Evolutionary conservation across 2,888 invertebrate genomes (phyloP), one percentile per base, ranked within the genome.

Genomic region (Nezara viridula): DNA sequence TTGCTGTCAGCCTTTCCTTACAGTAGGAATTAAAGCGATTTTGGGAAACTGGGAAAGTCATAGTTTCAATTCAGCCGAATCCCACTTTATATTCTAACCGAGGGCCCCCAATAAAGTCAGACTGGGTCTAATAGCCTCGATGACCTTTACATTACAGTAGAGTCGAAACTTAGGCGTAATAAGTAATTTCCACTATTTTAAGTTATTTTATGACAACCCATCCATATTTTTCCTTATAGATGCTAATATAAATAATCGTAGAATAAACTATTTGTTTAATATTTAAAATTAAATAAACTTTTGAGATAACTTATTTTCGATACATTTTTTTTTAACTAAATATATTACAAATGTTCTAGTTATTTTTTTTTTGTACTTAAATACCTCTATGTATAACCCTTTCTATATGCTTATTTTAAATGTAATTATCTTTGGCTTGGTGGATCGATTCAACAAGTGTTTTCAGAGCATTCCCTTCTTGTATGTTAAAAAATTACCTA

Each of bases 391-490:
- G 81, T n/a, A 24, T 5, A 44, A 44, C 24, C n/a, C 32, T 81
- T 44, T 44, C 44, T 44, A 40, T 44, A 40, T 40, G 27, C 81
- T 81, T 81, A 44, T 44, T 81, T 81, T 5, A 40, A 77, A 44
- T 44, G 24, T 81, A 81, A 81, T 81, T 81, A 81, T 40, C 81
- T 44, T 44, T 81, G 44, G 81, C 81, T 81, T 81, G 81, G 40
- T 40, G 1, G 40, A 81, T 81, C 81, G 81, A 81, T 81, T 44
- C 81, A 81, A 81, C 44, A 81, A 81, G 81, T 81, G 81, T 44
- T 81, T 81, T 44, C 14, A 19, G n/a, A 14, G 40, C 40, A 81
- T 44, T 44, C 44, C 44, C n/a, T 24, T n/a, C 24, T 44, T 21
- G 21, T 81, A 3, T 32, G 81, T 81, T 44, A 44, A 6, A 77